phyloP scores from a whole-genome alignment of 2,888 invertebrate genomes.

The Epirrhoe tristata region DNA sequence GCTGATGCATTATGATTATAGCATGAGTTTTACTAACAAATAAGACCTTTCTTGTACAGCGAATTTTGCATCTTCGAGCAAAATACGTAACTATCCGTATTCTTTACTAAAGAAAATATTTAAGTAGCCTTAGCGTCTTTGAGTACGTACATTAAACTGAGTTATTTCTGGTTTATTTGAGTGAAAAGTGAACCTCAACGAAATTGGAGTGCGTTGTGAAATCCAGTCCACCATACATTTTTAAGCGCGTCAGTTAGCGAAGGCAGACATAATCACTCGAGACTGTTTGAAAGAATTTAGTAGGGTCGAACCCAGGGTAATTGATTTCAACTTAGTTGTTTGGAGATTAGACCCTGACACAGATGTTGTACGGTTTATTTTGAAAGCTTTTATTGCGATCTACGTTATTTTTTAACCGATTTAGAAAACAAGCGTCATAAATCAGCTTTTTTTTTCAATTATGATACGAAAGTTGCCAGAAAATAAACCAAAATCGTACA shows the following conservation, averaged over 20 bases:
- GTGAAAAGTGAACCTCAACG: conserved; percentile 22
- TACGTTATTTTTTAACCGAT: conserved; percentile 17
- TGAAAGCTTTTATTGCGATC: conserved; percentile 27
- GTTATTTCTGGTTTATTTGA: neutral
- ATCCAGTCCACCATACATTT: conserved; percentile 42
- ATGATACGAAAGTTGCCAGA: too few species aligned
- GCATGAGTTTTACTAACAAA: too few species aligned
- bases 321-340: conserved; percentile 49
- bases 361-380: conserved; percentile 39
- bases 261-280: conserved; percentile 38
- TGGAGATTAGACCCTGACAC: conserved; percentile 44
- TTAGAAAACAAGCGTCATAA: too few species aligned
- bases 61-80: too few species aligned
- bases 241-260: conserved; percentile 44
- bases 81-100: too few species aligned
- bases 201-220: conserved; percentile 36
- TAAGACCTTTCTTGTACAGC: too few species aligned
- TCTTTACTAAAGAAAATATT: too few species aligned
- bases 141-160: too few species aligned
- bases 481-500: too few species aligned
- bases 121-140: too few species aligned
- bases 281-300: conserved; percentile 47
- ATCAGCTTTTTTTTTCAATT: too few species aligned
- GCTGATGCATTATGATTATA: too few species aligned
- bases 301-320: conserved; percentile 46